Percentiles rank a stretch among this genome's conserved stretches.
phyloP scores from a whole-genome alignment of 2,888 invertebrate genomes.

The Tyria jacobaeae region DNA sequence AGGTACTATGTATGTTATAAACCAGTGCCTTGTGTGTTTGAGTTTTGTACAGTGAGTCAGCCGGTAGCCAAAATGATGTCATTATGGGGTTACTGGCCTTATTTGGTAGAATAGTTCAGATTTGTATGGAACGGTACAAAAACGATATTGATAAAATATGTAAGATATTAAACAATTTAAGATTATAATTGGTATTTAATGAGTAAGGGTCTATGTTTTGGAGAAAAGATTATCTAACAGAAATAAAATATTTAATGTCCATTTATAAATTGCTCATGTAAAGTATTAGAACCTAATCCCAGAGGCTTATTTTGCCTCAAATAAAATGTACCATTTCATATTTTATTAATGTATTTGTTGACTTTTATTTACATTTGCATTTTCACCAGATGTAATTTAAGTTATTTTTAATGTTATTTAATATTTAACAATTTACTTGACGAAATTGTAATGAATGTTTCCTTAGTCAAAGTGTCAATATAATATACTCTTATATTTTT shows the following conservation, averaged over 20 bases:
- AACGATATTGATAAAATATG: slow-evolving; percentile 38
- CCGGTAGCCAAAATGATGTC: slow-evolving; percentile 52
- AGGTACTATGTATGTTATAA: slow-evolving; percentile 33
- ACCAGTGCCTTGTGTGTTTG: slow-evolving; percentile 44
- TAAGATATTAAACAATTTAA: slow-evolving; percentile 45
- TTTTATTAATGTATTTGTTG: slow-evolving; percentile 49
- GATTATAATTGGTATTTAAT: slow-evolving; percentile 43
- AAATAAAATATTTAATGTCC: slow-evolving; percentile 30
- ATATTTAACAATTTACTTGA: slow-evolving; percentile 62
- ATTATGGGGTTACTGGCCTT: slow-evolving; percentile 54
- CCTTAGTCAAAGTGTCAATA: slow-evolving; percentile 57
- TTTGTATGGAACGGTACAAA: slow-evolving; percentile 53
- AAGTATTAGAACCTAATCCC: slow-evolving; percentile 27
- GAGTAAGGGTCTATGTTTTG: slow-evolving; percentile 31
- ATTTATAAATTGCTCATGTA: slow-evolving; percentile 46
- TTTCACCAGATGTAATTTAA: slow-evolving; percentile 54
- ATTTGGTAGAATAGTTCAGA: slow-evolving; percentile 53
- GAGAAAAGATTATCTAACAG: slow-evolving; percentile 27
- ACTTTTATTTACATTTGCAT: slow-evolving; percentile 55
- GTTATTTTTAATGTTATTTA: slow-evolving; percentile 64
- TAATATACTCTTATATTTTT: slow-evolving; percentile 48
- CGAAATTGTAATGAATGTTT: slow-evolving; percentile 63
- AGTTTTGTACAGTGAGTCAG: slow-evolving; percentile 49
- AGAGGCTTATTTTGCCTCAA: slow-evolving; percentile 36
- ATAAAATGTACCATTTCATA: slow-evolving; percentile 43